Percentiles rank a stretch among this genome's conserved stretches.
Evolutionary conservation across 1,140 invertebrate genomes (phyloP).

Genomic region (Diuraphis noxia): DNA sequence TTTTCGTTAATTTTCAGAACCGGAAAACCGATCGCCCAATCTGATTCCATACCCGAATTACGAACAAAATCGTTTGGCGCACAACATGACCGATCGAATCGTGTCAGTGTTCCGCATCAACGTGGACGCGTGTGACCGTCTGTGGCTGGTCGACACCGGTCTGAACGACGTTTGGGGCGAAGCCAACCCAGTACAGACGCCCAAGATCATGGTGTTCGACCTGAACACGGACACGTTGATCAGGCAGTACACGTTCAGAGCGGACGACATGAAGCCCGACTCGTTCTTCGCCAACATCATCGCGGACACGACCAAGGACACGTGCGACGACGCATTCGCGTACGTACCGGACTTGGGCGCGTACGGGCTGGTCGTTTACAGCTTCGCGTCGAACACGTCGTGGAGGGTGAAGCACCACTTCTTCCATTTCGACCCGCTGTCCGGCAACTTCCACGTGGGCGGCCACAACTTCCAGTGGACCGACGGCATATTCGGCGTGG

Average conservation of each 20-base stretch:
- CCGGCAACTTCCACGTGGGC: constrained; percentile 71
- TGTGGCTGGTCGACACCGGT: constrained; percentile 78
- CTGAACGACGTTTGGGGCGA: constrained; percentile 67
- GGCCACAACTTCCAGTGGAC: constrained; percentile 75
- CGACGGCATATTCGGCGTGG: constrained; percentile 75
- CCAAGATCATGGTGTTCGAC: constrained; percentile 73
- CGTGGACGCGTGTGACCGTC: constrained; percentile 72
- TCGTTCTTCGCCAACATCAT: constrained; percentile 77
- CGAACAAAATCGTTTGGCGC: constrained; percentile 66
- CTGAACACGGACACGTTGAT: constrained; percentile 71
- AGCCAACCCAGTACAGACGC: constrained; percentile 64
- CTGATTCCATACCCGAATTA: constrained; percentile 76
- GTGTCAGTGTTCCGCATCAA: constrained; percentile 73
- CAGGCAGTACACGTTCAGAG: constrained; percentile 67
- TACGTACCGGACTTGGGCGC: constrained; percentile 75
- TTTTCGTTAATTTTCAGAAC: constrained; percentile 40
- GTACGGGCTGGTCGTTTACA: constrained; percentile 77
- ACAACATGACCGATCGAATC: constrained; percentile 66
- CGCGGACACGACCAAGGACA: constrained; percentile 69
- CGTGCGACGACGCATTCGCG: constrained; percentile 73
- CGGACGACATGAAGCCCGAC: constrained; percentile 68
- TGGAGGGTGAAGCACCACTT: constrained; percentile 78
- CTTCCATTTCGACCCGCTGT: constrained; percentile 78
- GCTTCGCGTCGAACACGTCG: constrained; percentile 71
- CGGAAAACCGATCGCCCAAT: constrained; percentile 63